Base-by-base conservation (phyloP, 2,888 invertebrate species). In the Zygogramma bicolorata region DNA sequence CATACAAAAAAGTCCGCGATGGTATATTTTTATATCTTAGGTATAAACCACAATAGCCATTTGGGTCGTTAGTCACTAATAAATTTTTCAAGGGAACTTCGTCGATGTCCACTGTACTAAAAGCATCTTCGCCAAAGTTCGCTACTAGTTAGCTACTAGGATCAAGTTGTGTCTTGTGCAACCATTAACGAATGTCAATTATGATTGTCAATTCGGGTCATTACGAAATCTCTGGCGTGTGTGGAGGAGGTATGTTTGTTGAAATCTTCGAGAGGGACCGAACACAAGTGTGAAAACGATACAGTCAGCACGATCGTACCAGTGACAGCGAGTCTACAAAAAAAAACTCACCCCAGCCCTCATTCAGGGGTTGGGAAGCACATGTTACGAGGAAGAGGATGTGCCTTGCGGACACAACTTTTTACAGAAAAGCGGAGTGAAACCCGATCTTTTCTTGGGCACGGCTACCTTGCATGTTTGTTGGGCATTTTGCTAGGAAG, bases 351-450 rank as follows among this genome's bases (percentile, higher is more conserved):
- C 42, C 68, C 68, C 61, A 66, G 57, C 20, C 65, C 62, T 68
- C 66, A 71, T 68, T 66, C 65, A 49, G 75, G 73, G 76, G 70
- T 78, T 77, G 78, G 75, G 59, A 46, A 67, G 78, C 81, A 81
- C 77, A 80, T 81, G 81, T 81, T 76, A 66, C 68, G 73, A 79
- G 79, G 78, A 80, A 80, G 81, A 80, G 79, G 80, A 80, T 80
- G 81, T 74, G 75, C 77, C 74, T 77, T 75, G 79, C 79, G 79
- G 81, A 79, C 79, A 79, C 77, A 69, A 79, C 77, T 79, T 81
- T 81, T 81, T 81, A 77, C 76, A 73, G 60, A 71, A 73, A 65
- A 69, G 71, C 75, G 66, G 71, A 79, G 74, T 78, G 81, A 79
- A 81, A 81, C 73, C 66, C 68, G 81, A 81, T 78, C 73, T 69